Percentiles rank a stretch among this genome's conserved stretches.
phyloP scores from a whole-genome alignment of 1,140 invertebrate genomes.

The Eufriesea mexicana region DNA sequence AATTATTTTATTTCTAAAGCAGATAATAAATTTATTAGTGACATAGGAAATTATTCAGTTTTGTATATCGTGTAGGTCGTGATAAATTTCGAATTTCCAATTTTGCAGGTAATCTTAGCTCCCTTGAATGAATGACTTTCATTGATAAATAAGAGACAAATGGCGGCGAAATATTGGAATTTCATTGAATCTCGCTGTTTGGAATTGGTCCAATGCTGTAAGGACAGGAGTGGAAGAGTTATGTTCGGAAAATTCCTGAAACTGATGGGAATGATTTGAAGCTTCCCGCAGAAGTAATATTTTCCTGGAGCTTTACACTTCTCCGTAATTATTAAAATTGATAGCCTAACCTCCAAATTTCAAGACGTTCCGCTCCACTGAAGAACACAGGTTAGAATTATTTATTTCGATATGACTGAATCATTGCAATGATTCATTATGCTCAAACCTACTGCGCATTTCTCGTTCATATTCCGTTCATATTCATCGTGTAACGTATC shows the following conservation, averaged over 20 bases:
- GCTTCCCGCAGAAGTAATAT: background rate
- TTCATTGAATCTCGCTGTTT: constrained; percentile 4
- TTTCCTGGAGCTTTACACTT: background rate
- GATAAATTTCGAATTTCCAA: background rate
- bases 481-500: background rate
- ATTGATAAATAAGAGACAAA: constrained; percentile 2
- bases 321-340: background rate
- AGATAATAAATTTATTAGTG: no score
- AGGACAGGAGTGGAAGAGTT: constrained; percentile 12
- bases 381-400: no score
- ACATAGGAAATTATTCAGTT: no score
- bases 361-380: no score
- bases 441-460: no score
- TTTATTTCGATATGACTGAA: no score
- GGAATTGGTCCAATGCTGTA: constrained; percentile 18
- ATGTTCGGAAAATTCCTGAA: constrained; percentile 4
- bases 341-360: background rate
- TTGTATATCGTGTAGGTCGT: no score
- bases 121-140: background rate
- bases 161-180: constrained; percentile 7
- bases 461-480: background rate
- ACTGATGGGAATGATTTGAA: constrained; percentile 5
- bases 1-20: no score
- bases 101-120: background rate
- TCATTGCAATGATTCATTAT: no score